Conservation (phyloP, 2,888 invertebrate species). For the Vannuccia rotundouncinata region DNA sequence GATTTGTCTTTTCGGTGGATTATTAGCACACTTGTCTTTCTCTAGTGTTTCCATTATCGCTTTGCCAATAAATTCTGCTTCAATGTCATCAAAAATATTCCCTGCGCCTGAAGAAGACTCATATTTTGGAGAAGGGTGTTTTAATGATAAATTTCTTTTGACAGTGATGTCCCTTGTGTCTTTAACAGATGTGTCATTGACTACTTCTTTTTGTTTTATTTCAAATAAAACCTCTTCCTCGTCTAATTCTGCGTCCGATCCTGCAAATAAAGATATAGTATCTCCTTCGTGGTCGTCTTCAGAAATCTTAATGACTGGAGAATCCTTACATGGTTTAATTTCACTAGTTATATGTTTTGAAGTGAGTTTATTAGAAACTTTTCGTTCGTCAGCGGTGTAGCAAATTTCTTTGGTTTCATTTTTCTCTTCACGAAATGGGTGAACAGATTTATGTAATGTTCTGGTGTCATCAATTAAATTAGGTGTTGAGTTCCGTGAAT, state of each 20-base stretch:
- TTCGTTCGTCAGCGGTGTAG: not conserved
- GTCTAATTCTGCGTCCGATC: not conserved
- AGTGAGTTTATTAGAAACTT: not conserved
- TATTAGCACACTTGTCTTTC: not conserved
- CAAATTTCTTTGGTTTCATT: not conserved
- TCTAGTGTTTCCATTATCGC: not conserved
- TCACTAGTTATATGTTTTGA: not conserved
- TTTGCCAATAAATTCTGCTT: constrained; percentile 14
- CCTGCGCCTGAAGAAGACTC: not conserved
- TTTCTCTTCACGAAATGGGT: not conserved
- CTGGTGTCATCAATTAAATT: not conserved
- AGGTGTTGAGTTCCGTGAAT: not conserved
- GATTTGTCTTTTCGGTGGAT: not conserved
- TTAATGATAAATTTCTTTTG: not conserved
- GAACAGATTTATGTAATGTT: not conserved
- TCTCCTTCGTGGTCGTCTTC: not conserved
- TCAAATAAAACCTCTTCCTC: not conserved
- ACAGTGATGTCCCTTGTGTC: not conserved
- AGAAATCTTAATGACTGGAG: not conserved
- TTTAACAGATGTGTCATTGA: not conserved
- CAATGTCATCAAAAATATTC: not conserved
- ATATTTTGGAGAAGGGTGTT: not conserved
- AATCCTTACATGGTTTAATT: not conserved
- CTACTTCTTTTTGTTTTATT: not conserved
- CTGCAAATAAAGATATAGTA: constrained; percentile 4